Conservation (phyloP, 2,113 vertebrate species). For the Cavia aperea region DNA sequence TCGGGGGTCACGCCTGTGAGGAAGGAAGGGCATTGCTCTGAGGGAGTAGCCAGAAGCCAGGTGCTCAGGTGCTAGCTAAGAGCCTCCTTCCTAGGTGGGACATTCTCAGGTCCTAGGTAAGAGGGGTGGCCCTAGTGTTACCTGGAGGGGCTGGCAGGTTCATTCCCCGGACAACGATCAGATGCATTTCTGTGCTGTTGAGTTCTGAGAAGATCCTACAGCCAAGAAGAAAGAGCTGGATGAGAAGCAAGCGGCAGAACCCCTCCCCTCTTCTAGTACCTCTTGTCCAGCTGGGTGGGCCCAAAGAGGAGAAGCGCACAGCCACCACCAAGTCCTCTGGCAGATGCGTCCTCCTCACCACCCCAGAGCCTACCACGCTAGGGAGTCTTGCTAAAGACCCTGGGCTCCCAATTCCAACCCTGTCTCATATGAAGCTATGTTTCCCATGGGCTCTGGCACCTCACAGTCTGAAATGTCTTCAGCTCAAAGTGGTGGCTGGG, state of each 20-base stretch:
- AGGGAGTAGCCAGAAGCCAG: neutral
- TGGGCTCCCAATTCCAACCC: neutral
- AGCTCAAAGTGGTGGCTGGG: constrained; percentile 94
- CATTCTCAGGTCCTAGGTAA: neutral
- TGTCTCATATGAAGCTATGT: neutral
- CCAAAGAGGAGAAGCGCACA: neutral
- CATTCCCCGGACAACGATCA: constrained; percentile 90
- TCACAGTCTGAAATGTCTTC: constrained; percentile 89
- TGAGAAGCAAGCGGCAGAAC: neutral
- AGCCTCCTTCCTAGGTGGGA: no score
- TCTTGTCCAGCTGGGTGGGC: neutral
- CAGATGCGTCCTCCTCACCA: neutral
- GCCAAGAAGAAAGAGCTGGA: neutral
- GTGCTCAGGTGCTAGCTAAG: neutral
- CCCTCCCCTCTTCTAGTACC: neutral
- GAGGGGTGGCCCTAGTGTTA: constrained; percentile 59
- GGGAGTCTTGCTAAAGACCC: neutral
- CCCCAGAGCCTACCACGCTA: neutral
- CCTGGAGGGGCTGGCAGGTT: constrained; percentile 93
- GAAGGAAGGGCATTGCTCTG: neutral
- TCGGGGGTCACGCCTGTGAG: constrained; percentile 85
- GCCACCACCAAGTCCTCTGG: neutral
- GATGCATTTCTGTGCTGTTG: constrained; percentile 95
- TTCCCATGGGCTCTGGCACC: constrained; percentile 73
- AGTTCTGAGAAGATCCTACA: constrained; percentile 95